Percentiles rank a stretch among this genome's conserved stretches.
These are phyloP conservation scores for Cantharis nigra DNA, from an alignment of 2,888 invertebrate species.

Conservation along the genomic window DNA sequence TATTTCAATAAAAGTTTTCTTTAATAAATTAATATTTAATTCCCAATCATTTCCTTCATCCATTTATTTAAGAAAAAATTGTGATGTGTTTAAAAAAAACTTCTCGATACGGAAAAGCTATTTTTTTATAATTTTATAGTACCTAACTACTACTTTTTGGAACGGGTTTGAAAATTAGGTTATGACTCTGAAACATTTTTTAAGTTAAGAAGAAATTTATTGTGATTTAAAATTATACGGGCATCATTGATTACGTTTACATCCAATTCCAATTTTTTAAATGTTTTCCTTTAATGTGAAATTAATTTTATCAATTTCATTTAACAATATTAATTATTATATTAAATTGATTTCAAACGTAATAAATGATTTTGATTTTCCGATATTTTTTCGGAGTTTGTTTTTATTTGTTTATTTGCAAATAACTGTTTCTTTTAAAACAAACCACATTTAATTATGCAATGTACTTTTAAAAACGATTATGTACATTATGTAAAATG, in stretches of 20 bases:
- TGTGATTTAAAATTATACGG: conserved; percentile 23
- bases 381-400: conserved; percentile 27
- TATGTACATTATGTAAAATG: conserved; percentile 37
- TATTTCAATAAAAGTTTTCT: conserved; percentile 45
- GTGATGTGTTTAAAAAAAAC: not conserved
- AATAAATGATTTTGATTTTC: conserved; percentile 14
- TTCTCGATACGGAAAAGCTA: not conserved
- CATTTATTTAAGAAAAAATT: conserved; percentile 10
- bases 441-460: conserved; percentile 29
- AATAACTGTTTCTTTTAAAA: conserved; percentile 20
- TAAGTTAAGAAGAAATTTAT: conserved; percentile 10
- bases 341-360: not conserved
- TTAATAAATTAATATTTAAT: conserved; percentile 31
- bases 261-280: not conserved
- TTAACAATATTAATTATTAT: not conserved
- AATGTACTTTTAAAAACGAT: conserved; percentile 37
- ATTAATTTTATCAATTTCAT: not conserved
- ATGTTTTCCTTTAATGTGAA: not conserved
- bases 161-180: not conserved
- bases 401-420: conserved; percentile 20
- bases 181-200: conserved; percentile 10
- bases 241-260: conserved; percentile 8
- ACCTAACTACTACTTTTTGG: not conserved
- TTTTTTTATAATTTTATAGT: not conserved
- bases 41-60: conserved; percentile 29